Base-by-base conservation (phyloP, 2,888 invertebrate genomes). In the Abrostola tripartita region DNA sequence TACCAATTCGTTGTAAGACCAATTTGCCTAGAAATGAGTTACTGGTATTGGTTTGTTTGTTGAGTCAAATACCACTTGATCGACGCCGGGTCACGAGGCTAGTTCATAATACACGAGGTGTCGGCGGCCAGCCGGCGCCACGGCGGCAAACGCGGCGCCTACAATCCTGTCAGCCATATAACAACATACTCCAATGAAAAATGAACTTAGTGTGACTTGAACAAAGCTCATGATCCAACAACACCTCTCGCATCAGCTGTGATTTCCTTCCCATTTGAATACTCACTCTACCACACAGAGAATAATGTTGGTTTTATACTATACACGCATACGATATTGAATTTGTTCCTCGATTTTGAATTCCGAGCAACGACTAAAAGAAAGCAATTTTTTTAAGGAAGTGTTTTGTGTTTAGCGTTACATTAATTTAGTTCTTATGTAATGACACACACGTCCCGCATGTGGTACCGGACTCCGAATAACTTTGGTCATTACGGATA, bases 51-150 rank as follows among this genome's bases (percentile, higher is more conserved):
- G 83, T 89, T 85, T 81, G 85, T 88, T 90, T 90, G 89, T 84
- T 82, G 88, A 91, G 90, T 92, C 90, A 92, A 93, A 92, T 91
- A 90, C 88, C 86, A 91, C 91, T 92, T 92, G 93, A 92, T 92
- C 92, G 91, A 90, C 90, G 92, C 87, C 93, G 87, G 93, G 93
- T 94, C 92, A 92, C 91, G 89, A 85, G 92, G 90, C 93, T 93
- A 93, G 93, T 93, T 89, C 92, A 93, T 93, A 93, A 93, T 92
- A 93, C 92, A 92, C 92, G 92, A 94, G 92, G 93, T 92, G 93
- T 91, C 87, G 90, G 92, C 93, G 94, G 92, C 94, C 84, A 87
- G 92, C 87, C 92, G 94, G 94, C 94, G 94, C 94, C 94, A 93
- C 83, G 88, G 90, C 88, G 91, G 90, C 89, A 91, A 89, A 74